phyloP scores from a whole-genome alignment of 2,797 vertebrate species.

The Setipinna tenuifilis region DNA sequence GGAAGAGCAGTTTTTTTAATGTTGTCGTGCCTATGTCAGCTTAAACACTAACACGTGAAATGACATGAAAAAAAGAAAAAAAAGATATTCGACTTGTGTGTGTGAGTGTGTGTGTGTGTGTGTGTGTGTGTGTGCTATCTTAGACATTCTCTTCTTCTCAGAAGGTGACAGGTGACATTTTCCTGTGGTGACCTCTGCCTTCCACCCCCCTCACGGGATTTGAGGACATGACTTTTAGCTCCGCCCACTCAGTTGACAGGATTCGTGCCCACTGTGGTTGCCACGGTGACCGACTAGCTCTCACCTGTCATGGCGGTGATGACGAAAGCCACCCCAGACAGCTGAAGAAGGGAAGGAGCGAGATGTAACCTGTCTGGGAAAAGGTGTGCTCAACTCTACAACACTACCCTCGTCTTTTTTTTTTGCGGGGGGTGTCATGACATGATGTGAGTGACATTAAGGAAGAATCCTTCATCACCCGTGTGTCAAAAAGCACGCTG shows the following conservation, averaged over 20 bases:
- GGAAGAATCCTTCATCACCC: background rate
- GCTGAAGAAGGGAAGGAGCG: background rate
- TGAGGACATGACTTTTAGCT: background rate
- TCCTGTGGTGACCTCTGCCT: constrained; percentile 61
- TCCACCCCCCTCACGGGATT: background rate
- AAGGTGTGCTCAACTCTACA: background rate
- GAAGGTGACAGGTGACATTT: constrained; percentile 74
- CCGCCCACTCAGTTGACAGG: background rate
- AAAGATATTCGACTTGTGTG: background rate
- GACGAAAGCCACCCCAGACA: background rate
- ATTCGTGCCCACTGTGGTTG: background rate
- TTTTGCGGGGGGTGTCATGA: background rate
- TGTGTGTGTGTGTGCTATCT: background rate
- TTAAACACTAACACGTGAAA: background rate
- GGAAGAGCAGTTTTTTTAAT: background rate
- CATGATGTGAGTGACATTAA: background rate
- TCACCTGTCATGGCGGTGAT: background rate
- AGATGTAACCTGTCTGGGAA: background rate
- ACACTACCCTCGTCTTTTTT: background rate
- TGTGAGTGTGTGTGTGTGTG: background rate
- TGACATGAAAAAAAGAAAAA: background rate
- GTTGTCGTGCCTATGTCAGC: too few species aligned
- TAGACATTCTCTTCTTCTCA: constrained; percentile 54
- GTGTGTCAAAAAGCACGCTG: background rate
- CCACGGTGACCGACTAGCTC: background rate